A percentile compares a stretch with the other conserved stretches of the same genome.
phyloP scores from a whole-genome alignment of 2,113 vertebrate genomes.

The Hippocampus comes region DNA sequence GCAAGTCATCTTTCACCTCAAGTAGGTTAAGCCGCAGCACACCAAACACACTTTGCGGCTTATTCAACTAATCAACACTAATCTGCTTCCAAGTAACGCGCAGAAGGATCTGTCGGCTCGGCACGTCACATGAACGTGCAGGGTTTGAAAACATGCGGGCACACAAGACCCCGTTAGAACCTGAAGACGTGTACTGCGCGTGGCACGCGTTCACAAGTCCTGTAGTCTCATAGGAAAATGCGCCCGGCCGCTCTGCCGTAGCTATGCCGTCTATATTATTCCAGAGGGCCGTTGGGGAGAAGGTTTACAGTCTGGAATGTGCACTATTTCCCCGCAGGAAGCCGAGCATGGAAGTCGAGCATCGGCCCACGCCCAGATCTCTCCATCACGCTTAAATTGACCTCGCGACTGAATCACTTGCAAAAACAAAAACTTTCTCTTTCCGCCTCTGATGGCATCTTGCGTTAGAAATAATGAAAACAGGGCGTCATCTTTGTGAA shows the following conservation, averaged over 20 bases:
- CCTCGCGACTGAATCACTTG: conserved; percentile 1
- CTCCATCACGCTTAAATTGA: conserved; percentile 37
- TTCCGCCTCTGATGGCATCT: background rate
- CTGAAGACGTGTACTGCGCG: background rate
- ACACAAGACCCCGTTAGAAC: background rate
- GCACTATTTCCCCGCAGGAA: conserved; percentile 71
- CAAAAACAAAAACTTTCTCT: background rate
- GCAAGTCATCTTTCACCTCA: background rate
- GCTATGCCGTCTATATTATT: conserved; percentile 57
- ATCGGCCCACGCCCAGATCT: conserved; percentile 57
- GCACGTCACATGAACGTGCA: conserved; percentile 5
- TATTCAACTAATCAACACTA: conserved; percentile 46
- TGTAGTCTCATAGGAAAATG: conserved; percentile 29
- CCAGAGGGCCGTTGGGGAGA: conserved; percentile 48
- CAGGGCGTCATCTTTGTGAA: conserved; percentile 6
- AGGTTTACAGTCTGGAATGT: conserved; percentile 66
- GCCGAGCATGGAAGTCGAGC: conserved; percentile 46
- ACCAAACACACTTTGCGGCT: conserved; percentile 34
- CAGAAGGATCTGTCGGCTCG: conserved; percentile 31
- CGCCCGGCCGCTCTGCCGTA: conserved; percentile 31
- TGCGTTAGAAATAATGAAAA: conserved; percentile 4
- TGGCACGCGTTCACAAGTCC: conserved; percentile 18
- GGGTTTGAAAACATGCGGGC: conserved; percentile 2
- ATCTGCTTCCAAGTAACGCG: conserved; percentile 18
- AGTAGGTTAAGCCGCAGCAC: background rate